Evolutionary conservation across 1,140 invertebrate genomes (phyloP), one percentile per base, ranked within the genome.

Genomic region (Drosophila mauritiana): DNA sequence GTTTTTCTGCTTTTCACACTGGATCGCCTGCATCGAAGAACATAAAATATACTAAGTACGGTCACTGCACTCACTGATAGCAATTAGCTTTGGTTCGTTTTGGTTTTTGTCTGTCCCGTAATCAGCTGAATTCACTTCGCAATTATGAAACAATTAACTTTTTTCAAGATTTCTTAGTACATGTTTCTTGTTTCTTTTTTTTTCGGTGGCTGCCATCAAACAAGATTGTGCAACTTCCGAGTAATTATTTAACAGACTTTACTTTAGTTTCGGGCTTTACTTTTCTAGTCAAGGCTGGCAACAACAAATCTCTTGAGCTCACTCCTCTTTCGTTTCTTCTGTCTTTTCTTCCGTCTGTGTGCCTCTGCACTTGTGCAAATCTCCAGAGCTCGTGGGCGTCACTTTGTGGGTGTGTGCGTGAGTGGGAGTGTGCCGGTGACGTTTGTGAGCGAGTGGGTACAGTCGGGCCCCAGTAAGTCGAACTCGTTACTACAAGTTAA

Each of bases 331-430:
- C 43, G 57, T 36, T 63, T 74, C 51, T 17, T 63, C 13, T 42
- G 36, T 20, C 27, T 17, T 72, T 54, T 61, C 48, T 58, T 56
- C 74, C 8, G 1, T 13, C 37, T 8, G 31, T 31, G 62, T 74
- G 57, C 69, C 46, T 85, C 63, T 88, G 70, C 82, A 86, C 79
- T 86, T 86, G 82, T 83, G 75, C 82, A 86, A 88, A 86, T 88
- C 79, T 88, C 58, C 75, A 79, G 79, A 77, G 54, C 62, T 69
- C 52, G 70, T 79, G 61, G 59, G 61, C 65, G 59, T 36, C 34
- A 15, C 37, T 46, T 11, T 56, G 15, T 67, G 55, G 34, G 37
- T 54, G 58, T 53, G 37, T 48, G 51, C 20, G 36, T 36, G 36
- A 15, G 25, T 52, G 67, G 43, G 39, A 45, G 22, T 56, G 58